Conservation (phyloP, 2,797 vertebrate genomes). For the Acrossocheilus fasciatus region DNA sequence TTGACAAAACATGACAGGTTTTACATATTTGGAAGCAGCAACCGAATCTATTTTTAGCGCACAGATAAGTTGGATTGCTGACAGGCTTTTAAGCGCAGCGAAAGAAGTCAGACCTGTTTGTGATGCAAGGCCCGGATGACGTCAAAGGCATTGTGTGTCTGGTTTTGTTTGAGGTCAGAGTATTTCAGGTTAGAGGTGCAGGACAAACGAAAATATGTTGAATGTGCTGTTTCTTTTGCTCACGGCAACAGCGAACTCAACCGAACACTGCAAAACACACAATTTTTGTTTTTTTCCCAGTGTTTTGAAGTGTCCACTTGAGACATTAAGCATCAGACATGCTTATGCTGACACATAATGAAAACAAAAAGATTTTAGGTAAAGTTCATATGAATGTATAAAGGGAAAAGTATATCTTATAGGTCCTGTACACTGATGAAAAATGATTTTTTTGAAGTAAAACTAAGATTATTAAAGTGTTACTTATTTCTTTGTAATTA, state of each 20-base stretch:
- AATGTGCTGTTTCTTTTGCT: conserved; percentile 47
- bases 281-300: neutral
- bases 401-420: neutral
- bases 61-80: neutral
- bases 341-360: neutral
- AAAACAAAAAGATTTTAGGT: neutral
- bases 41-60: conserved; percentile 53
- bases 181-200: conserved; percentile 19
- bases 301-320: neutral
- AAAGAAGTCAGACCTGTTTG: conserved; percentile 60
- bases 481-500: neutral
- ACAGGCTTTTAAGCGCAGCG: neutral
- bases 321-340: neutral
- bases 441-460: neutral
- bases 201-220: conserved; percentile 43
- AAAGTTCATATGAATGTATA: neutral
- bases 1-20: conserved; percentile 5
- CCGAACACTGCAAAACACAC: neutral
- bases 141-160: conserved; percentile 31
- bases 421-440: neutral
- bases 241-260: neutral
- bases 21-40: neutral
- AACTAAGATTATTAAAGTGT: neutral
- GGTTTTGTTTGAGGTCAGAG: conserved; percentile 32
- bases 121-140: conserved; percentile 4